Conservation (phyloP, 1,140 invertebrate genomes). For the Archivesica marissinica region DNA sequence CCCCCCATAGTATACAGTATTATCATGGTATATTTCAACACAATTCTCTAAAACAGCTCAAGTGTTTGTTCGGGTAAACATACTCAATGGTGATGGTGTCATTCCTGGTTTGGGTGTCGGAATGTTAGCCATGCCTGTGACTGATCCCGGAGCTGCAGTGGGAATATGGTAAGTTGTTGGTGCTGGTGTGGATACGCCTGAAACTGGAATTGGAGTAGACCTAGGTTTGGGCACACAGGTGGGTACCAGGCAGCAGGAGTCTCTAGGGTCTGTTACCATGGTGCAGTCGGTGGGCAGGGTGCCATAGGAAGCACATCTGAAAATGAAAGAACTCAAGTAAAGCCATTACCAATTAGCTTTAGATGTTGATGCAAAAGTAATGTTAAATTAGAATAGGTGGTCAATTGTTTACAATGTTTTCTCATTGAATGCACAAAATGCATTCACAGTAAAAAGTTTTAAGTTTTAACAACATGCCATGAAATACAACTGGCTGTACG, state of each 20-base stretch:
- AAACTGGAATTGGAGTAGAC: slow-evolving; percentile 16
- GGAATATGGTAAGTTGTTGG: slow-evolving; percentile 63
- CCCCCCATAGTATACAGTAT: too few relatives aligned
- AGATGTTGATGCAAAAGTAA: too few relatives aligned
- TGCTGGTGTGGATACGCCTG: slow-evolving; percentile 49
- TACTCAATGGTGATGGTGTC: slow-evolving; percentile 69
- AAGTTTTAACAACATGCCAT: too few relatives aligned
- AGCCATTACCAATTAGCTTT: too few relatives aligned
- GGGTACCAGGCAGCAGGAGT: slow-evolving; percentile 73
- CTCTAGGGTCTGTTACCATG: slow-evolving; percentile 69
- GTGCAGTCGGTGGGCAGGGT: slow-evolving; percentile 67
- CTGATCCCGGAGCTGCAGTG: slow-evolving; percentile 66
- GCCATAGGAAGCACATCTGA: slow-evolving; percentile 73
- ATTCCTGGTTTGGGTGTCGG: slow-evolving; percentile 70
- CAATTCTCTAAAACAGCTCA: too few relatives aligned
- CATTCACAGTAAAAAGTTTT: too few relatives aligned
- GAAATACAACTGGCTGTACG: too few relatives aligned
- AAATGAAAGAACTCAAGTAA: too few relatives aligned
- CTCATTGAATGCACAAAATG: too few relatives aligned
- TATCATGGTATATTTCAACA: too few relatives aligned
- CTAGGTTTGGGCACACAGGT: slow-evolving; percentile 58
- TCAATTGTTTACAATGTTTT: too few relatives aligned
- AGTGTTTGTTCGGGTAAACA: slow-evolving; percentile 23
- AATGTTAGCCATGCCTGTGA: slow-evolving; percentile 67
- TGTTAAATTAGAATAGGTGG: too few relatives aligned